phyloP scores from a whole-genome alignment of 2,113 vertebrate genomes.

The Sinocyclocheilus anshuiensis region DNA sequence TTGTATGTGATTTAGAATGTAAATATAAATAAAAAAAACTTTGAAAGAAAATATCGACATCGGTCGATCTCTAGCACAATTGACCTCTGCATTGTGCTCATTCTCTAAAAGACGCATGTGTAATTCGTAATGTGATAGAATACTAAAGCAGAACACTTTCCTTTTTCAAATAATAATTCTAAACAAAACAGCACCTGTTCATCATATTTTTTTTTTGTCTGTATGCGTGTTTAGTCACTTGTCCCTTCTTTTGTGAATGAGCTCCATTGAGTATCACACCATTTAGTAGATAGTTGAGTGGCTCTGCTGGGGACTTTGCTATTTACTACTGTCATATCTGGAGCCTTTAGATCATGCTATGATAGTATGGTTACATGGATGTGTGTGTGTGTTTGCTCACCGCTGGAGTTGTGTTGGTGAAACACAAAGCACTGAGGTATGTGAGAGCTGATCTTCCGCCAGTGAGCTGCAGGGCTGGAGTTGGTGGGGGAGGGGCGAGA shows the following conservation, averaged over 20 bases:
- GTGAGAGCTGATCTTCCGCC: constrained; percentile 54
- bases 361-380: not conserved
- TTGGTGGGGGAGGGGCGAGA: constrained; percentile 45
- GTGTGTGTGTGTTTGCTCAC: constrained; percentile 9
- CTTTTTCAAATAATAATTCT: not conserved
- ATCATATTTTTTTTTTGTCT: not conserved
- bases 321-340: constrained; percentile 5
- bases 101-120: too few species aligned
- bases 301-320: constrained; percentile 7
- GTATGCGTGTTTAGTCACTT: not conserved
- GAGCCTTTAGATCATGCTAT: constrained; percentile 28
- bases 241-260: not conserved
- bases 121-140: too few species aligned
- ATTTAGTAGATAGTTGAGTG: constrained; percentile 11
- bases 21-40: too few species aligned
- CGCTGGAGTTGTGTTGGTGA: constrained; percentile 26
- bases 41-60: too few species aligned
- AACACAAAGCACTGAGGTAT: constrained; percentile 54
- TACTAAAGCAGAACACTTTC: not conserved
- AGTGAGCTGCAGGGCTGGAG: constrained; percentile 48
- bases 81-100: too few species aligned
- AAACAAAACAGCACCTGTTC: not conserved
- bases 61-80: too few species aligned
- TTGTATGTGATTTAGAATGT: too few species aligned
- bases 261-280: not conserved